phyloP scores from a whole-genome alignment of 2,888 invertebrate species.

The Hirtodrosophila duncani region DNA sequence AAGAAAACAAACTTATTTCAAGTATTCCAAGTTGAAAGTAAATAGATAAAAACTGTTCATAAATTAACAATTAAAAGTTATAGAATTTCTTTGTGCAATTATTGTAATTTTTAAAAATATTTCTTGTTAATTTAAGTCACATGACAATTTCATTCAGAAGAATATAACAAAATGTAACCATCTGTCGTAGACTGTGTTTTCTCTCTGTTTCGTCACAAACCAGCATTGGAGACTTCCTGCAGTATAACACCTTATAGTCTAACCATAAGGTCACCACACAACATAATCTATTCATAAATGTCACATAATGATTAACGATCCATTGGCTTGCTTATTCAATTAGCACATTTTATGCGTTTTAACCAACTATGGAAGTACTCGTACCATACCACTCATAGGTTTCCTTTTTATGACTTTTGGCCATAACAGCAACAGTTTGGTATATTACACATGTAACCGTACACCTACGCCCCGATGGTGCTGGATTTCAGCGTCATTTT shows the following conservation, averaged over 20 bases:
- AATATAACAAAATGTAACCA: too few relatives aligned
- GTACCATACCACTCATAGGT: slow-evolving; percentile 44
- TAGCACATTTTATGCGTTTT: slow-evolving; percentile 71
- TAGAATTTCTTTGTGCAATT: too few relatives aligned
- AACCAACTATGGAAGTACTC: slow-evolving; percentile 46
- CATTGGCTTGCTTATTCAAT: slow-evolving; percentile 64
- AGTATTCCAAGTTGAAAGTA: too few relatives aligned
- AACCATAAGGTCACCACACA: too few relatives aligned
- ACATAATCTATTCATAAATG: slow-evolving; percentile 47
- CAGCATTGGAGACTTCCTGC: slow-evolving; percentile 20
- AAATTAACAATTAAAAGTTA: too few relatives aligned
- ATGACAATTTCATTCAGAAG: too few relatives aligned
- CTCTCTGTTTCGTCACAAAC: too few relatives aligned
- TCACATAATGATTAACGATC: slow-evolving; percentile 53
- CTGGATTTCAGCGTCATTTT: neutral
- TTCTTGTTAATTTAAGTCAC: too few relatives aligned
- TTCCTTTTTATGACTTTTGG: slow-evolving; percentile 55
- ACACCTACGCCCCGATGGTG: slow-evolving; percentile 28
- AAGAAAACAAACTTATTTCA: neutral
- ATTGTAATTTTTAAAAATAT: too few relatives aligned
- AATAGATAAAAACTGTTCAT: too few relatives aligned
- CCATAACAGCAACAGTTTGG: slow-evolving; percentile 48
- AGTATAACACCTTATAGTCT: neutral
- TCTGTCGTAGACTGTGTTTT: too few relatives aligned
- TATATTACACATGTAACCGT: slow-evolving; percentile 22